Conservation (phyloP, 2,888 invertebrate genomes). For the Hydriomena furcata region DNA sequence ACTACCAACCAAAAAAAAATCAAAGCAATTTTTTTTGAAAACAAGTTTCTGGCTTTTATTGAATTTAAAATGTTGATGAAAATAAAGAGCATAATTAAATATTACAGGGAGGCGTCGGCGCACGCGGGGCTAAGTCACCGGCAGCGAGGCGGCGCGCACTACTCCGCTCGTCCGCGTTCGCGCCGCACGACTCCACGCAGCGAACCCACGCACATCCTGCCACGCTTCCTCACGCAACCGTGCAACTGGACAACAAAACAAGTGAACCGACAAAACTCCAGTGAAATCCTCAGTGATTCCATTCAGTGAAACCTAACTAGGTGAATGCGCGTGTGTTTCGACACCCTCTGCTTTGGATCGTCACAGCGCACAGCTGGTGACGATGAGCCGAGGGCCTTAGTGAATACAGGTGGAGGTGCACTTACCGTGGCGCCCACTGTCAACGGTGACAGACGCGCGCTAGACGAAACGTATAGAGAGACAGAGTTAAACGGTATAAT, state of each 20-base stretch:
- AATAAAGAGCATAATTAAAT: conserved; percentile 31
- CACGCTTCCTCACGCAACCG: conserved; percentile 54
- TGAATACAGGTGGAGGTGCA: conserved; percentile 75
- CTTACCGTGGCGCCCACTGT: conserved; percentile 80
- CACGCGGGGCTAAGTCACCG: conserved; percentile 72
- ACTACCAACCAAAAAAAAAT: too few relatives aligned
- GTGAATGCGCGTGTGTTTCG: conserved; percentile 96
- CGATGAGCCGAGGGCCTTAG: conserved; percentile 86
- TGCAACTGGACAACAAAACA: conserved; percentile 51
- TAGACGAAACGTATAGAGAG: conserved; percentile 79
- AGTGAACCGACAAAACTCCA: conserved; percentile 52
- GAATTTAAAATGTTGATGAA: conserved; percentile 3
- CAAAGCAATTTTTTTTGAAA: conserved; percentile 41
- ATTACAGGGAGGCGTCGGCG: conserved; percentile 76
- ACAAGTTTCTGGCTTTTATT: too few relatives aligned
- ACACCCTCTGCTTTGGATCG: conserved; percentile 95
- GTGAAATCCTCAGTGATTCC: conserved; percentile 73
- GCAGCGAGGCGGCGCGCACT: conserved; percentile 62
- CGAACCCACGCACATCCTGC: conserved; percentile 62
- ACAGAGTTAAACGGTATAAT: conserved; percentile 72
- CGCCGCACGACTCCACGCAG: conserved; percentile 72
- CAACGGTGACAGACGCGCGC: conserved; percentile 77
- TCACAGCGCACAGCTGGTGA: conserved; percentile 91
- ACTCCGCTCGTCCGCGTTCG: conserved; percentile 69
- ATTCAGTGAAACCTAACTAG: conserved; percentile 82